Evolutionary conservation across 2,113 vertebrate genomes (phyloP), one percentile per base, ranked within the genome.

Genomic region (Poicephalus gulielmi): DNA sequence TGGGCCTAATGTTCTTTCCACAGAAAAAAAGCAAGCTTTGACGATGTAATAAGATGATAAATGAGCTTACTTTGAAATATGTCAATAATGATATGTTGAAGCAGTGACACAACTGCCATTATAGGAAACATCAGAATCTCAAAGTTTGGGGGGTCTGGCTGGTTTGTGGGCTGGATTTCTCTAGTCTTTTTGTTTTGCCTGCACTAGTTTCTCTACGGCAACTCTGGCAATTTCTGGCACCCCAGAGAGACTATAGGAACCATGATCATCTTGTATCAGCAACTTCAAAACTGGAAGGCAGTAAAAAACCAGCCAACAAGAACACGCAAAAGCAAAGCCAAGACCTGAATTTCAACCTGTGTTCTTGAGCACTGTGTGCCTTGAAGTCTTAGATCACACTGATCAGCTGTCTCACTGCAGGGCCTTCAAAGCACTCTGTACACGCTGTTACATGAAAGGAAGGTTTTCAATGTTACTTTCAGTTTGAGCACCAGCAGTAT

Each of bases 41-140:
- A 90, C 83, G 39, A 50, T 85, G 86, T 31, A 92, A 80, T 23
- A 83, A 86, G 30, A 79, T 82, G 52, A 95, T 41, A 95, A 90
- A 93, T 22, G 4, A 88, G 67, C 44, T 91, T 88, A 35, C 82
- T 94, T 76, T 62, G 53, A 90, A 95, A 92, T 73, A 83, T 57
- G 15, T 37, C 83, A 83, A 89, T 81, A 93, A 70, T 14, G 49
- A 80, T 83, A 43, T 3, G 30, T 6, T 43, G 30, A 71, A 53
- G 10, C 59, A 47, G 5, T 31, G 62, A 37, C 55, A 68, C 39
- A 19, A 23, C 15, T 71, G 46, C 35, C 27, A 17, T 66, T n/a
- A 22, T 3, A 44, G 14, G 28, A 43, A 77, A 41, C 13, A 47
- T 9, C 39, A 86, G 41, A 62, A 66, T 43, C 44, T 78, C 60